Percentiles rank a stretch among this genome's conserved stretches.
phyloP scores from a whole-genome alignment of 2,888 invertebrate species.

The Sesamia inferens region DNA sequence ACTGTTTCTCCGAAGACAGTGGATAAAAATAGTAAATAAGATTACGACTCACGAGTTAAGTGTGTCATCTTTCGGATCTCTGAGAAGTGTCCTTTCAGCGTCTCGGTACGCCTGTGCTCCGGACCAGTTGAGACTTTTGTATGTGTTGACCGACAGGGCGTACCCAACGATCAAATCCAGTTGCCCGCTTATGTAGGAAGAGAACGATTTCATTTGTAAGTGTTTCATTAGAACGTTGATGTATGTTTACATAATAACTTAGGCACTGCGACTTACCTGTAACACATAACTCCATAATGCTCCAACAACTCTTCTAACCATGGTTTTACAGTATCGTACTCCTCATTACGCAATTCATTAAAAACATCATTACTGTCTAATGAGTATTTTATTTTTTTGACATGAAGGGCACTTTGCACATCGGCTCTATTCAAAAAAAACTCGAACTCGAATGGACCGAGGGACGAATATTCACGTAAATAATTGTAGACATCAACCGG shows the following conservation, averaged over 20 bases:
- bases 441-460: accelerated
- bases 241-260: background rate
- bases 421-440: slow-evolving; percentile 39
- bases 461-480: accelerated
- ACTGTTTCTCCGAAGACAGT: background rate
- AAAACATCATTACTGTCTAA: accelerated
- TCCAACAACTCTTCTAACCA: slow-evolving; percentile 61
- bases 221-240: too few relatives aligned
- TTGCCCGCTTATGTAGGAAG: slow-evolving; percentile 43
- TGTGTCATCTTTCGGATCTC: background rate
- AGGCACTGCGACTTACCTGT: slow-evolving; percentile 30
- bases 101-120: slow-evolving; percentile 44
- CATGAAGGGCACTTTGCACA: slow-evolving; percentile 54
- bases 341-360: accelerated
- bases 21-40: background rate
- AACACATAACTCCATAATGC: slow-evolving; percentile 53
- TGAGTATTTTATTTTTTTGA: slow-evolving; percentile 3
- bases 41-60: slow-evolving; percentile 45
- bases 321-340: slow-evolving; percentile 37
- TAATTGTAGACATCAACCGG: background rate
- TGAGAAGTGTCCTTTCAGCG: slow-evolving; percentile 27
- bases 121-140: slow-evolving; percentile 52
- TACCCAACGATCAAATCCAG: slow-evolving; percentile 54
- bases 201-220: background rate
- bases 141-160: slow-evolving; percentile 52